Conservation (phyloP, 2,797 vertebrate genomes). For the Microhierax caerulescens region DNA sequence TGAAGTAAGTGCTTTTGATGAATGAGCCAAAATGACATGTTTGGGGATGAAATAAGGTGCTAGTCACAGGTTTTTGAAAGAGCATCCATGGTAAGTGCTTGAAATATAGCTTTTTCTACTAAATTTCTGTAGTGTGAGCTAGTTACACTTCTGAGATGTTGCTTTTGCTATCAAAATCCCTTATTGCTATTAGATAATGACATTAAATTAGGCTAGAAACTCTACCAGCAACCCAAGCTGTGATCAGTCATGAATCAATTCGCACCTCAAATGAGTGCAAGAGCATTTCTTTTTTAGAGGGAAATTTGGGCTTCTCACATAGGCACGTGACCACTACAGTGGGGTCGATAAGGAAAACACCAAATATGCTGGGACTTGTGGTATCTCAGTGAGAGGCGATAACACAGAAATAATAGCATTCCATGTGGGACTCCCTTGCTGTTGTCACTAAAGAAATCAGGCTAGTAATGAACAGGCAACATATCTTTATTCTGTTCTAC, state of each 20-base stretch:
- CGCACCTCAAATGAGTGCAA: neutral
- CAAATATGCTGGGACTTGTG: neutral
- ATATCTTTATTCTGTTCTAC: neutral
- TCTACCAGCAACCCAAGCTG: neutral
- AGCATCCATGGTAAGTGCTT: neutral
- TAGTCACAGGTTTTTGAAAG: conserved; percentile 2
- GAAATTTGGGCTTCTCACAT: neutral
- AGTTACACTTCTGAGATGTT: neutral
- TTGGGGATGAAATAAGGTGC: conserved; percentile 9
- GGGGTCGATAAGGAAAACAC: neutral
- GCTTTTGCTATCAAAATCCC: neutral
- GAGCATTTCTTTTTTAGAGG: neutral
- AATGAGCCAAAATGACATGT: conserved; percentile 14
- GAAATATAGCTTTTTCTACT: neutral
- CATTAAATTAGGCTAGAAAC: neutral
- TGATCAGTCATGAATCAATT: neutral
- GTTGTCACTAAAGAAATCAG: neutral
- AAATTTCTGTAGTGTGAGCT: neutral
- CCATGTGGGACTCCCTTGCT: neutral
- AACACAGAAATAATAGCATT: neutral
- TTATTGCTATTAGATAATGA: neutral
- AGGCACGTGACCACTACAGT: neutral
- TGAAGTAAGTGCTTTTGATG: conserved; percentile 46
- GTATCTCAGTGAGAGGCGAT: neutral
- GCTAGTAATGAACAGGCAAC: neutral